These are phyloP conservation scores for Drosophila anomelani DNA, from an alignment of 2,888 invertebrate genomes.

Conservation along the genomic window DNA sequence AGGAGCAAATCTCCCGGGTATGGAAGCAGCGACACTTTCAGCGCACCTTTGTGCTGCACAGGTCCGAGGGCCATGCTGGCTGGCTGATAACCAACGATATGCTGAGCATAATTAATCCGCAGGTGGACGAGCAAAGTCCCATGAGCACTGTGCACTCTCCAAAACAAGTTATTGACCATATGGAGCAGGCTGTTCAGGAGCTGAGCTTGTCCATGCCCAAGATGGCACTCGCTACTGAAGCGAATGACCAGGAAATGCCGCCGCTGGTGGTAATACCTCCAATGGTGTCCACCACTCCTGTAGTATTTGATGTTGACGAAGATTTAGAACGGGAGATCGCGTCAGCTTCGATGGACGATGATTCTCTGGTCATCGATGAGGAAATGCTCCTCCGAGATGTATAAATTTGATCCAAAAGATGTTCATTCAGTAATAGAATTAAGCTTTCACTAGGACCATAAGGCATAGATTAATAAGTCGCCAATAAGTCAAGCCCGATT, in stretches of 20 bases:
- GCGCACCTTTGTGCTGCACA: conserved; percentile 37
- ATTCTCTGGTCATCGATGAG: conserved; percentile 42
- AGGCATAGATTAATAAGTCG: conserved; percentile 9
- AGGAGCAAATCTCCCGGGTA: neutral
- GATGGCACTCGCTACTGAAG: neutral
- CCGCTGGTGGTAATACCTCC: conserved; percentile 11
- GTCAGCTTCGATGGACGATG: conserved; percentile 24
- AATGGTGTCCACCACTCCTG: conserved; percentile 6
- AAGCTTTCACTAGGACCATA: conserved; percentile 5
- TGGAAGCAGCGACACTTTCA: conserved; percentile 16
- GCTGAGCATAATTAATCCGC: conserved; percentile 2
- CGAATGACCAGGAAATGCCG: neutral
- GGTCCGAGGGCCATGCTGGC: too few relatives aligned
- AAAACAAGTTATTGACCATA: neutral
- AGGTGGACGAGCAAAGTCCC: too few relatives aligned
- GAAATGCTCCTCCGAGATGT: conserved; percentile 30
- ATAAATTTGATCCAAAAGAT: neutral
- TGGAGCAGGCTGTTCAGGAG: conserved; percentile 5
- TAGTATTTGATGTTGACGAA: neutral
- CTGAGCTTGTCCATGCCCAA: conserved; percentile 4
- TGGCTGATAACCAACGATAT: conserved; percentile 48
- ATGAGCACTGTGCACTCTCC: too few relatives aligned
- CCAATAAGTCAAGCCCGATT: neutral
- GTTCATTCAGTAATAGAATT: neutral
- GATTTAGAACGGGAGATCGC: conserved; percentile 32